A percentile compares a stretch with the other conserved stretches of the same genome.
phyloP scores from a whole-genome alignment of 2,888 invertebrate species.

The Phlogophora meticulosa region DNA sequence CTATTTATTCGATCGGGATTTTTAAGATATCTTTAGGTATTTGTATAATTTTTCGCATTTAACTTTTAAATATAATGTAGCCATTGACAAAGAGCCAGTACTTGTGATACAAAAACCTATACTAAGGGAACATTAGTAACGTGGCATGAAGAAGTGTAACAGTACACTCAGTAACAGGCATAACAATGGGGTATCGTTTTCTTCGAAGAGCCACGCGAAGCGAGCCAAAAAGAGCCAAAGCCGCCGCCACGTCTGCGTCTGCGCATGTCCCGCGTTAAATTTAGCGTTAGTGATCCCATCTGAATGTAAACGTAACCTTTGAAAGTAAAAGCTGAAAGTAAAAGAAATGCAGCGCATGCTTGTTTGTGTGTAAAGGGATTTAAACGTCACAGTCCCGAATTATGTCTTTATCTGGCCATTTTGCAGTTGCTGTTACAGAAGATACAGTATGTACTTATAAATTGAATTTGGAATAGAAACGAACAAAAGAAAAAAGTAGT shows the following conservation, averaged over 20 bases:
- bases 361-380: conserved; percentile 53
- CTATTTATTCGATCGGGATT: no score
- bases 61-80: conserved; percentile 7
- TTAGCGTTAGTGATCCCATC: conserved; percentile 89
- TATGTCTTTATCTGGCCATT: neutral
- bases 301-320: conserved; percentile 72
- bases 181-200: conserved; percentile 89
- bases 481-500: no score
- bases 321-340: conserved; percentile 80
- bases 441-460: neutral
- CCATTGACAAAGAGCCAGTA: conserved; percentile 44
- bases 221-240: conserved; percentile 68
- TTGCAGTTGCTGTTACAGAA: neutral
- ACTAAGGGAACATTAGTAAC: conserved; percentile 84
- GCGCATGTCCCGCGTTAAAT: conserved; percentile 83
- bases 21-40: no score
- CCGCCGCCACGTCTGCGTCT: conserved; percentile 79
- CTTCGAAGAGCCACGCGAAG: conserved; percentile 75
- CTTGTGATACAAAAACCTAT: conserved; percentile 68
- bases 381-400: conserved; percentile 19
- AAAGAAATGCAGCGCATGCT: conserved; percentile 61
- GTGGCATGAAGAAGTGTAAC: conserved; percentile 86
- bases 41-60: neutral
- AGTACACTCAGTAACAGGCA: conserved; percentile 86
- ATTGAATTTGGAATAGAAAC: no score